phyloP scores from a whole-genome alignment of 2,888 invertebrate genomes.

The Escarpia spicata region DNA sequence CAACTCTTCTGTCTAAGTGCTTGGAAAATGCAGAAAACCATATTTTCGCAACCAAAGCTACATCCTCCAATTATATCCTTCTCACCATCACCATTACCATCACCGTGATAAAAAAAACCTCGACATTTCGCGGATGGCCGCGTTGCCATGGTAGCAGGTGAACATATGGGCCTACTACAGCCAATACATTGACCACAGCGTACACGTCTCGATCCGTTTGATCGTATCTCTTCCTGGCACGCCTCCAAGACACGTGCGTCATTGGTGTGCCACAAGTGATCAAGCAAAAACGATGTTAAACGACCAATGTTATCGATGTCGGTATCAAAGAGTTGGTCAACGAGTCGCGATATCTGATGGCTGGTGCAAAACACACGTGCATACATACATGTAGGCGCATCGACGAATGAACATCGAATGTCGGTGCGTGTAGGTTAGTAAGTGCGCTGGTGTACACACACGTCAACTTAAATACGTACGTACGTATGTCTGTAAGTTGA shows the following conservation, averaged over 20 bases:
- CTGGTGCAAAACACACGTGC: neutral
- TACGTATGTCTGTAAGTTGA: too few species aligned
- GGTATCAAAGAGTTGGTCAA: neutral
- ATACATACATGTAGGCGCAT: neutral
- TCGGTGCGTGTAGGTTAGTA: neutral
- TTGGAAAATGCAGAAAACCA: neutral
- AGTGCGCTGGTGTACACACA: neutral
- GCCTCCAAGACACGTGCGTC: neutral
- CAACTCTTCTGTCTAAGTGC: neutral
- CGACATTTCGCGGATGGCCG: neutral
- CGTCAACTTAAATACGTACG: too few species aligned
- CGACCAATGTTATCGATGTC: neutral
- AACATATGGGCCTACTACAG: neutral
- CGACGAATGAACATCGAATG: neutral
- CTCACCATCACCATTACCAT: neutral
- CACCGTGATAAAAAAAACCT: neutral
- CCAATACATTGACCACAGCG: neutral
- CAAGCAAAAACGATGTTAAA: neutral
- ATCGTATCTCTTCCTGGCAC: neutral
- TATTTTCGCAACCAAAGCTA: too few species aligned
- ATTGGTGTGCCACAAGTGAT: neutral
- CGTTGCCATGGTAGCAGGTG: neutral
- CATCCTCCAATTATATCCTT: too few species aligned
- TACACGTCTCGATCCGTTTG: neutral
- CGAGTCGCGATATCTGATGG: neutral